phyloP scores from a whole-genome alignment of 2,113 vertebrate genomes.

The Pimephales promelas region DNA sequence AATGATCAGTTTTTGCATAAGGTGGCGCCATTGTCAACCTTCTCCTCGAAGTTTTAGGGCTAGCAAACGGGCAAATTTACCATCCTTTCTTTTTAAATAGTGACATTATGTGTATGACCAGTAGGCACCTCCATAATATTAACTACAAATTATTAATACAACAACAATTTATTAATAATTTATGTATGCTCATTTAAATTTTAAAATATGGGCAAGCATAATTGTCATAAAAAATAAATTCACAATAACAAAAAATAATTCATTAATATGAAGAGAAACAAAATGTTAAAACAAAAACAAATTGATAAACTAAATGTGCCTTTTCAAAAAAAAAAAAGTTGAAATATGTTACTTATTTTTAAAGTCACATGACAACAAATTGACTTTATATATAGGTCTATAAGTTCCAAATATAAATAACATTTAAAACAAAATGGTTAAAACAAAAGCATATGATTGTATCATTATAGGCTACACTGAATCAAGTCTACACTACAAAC shows the following conservation, averaged over 20 bases:
- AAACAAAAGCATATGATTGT: no score
- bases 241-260: not conserved
- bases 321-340: no score
- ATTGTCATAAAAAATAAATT: not conserved
- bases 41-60: not conserved
- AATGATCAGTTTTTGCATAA: not conserved
- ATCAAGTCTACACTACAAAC: no score
- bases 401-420: not conserved
- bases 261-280: not conserved
- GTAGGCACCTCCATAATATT: not conserved
- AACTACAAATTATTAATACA: no score
- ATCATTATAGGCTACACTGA: no score
- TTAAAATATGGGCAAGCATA: not conserved
- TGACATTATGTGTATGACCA: not conserved
- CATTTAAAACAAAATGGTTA: not conserved
- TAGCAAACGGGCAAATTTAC: not conserved
- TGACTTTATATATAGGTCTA: not conserved
- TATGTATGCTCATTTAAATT: not conserved
- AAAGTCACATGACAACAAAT: not conserved
- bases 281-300: not conserved
- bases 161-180: no score
- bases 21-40: slow-evolving; percentile 30
- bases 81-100: not conserved
- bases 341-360: not conserved
- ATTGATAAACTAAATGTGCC: not conserved